Evolutionary conservation across 2,888 invertebrate species (phyloP), one percentile per base, ranked within the genome.

Genomic region (Drosophila mayaguana): DNA sequence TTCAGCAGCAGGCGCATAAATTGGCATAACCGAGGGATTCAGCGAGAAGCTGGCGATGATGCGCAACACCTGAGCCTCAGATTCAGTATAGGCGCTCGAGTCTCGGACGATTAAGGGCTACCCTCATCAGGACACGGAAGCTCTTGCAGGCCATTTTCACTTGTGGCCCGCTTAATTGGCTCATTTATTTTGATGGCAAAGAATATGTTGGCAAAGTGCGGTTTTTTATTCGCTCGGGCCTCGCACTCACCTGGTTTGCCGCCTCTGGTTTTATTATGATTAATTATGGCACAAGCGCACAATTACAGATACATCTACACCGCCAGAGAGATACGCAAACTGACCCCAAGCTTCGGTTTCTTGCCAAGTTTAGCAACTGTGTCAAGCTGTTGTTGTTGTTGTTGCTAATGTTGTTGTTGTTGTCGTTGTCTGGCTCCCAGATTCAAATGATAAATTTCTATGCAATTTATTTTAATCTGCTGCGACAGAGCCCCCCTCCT

Each of bases 391-490:
- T 80, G 45, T 67, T 78, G 62, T 63, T 76, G 63, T n/a, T 38
- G 74, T 64, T 83, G 45, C n/a, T n/a, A n/a, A n/a, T n/a, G n/a
- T 63, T 78, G 62, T 65, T 75, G 62, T 53, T 63, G 64, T 16
- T 46, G 9, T 14, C 12, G 53, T 73, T 76, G 79, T 72, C 63
- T 72, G 66, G 51, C 65, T 72, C 67, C 67, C 55, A 81, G 88
- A 85, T 83, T 76, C 81, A 64, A 83, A 83, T 88, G 85, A 86
- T 86, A 86, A 86, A 86, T 86, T 83, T 86, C 88, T 72, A 66
- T 81, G 85, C 76, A 86, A 86, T 86, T 86, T 86, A 88, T 86
- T 88, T 86, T 88, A 88, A 85, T 86, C 88, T 83, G 83, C 71
- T 78, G 81, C 81, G 88, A 78, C 80, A 76, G 81, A 78, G 63